Conservation (phyloP, 2,113 vertebrate species). For the Astur gentilis region DNA sequence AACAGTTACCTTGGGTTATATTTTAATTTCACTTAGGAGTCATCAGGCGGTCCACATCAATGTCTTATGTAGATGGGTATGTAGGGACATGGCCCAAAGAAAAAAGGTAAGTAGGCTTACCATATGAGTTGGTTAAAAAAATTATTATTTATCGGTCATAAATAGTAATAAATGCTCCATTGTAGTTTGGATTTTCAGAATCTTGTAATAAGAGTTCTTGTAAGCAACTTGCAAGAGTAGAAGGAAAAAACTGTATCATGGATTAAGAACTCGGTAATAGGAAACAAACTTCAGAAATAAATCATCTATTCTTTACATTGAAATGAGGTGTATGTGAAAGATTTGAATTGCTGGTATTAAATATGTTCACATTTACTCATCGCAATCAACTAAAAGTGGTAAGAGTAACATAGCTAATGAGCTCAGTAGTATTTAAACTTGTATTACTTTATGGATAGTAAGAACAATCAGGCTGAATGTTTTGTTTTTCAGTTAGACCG, state of each 20-base stretch:
- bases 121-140: neutral
- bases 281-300: neutral
- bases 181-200: neutral
- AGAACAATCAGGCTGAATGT: neutral
- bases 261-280: neutral
- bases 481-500: neutral
- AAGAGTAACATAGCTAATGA: neutral
- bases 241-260: neutral
- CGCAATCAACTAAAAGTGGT: neutral
- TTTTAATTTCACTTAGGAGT: conserved; percentile 75
- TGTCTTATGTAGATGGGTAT: conserved; percentile 96
- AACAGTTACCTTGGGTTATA: neutral
- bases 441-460: neutral
- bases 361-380: neutral
- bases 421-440: neutral
- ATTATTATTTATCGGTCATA: neutral
- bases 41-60: conserved; percentile 93
- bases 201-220: neutral
- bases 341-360: neutral
- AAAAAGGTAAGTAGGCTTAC: conserved; percentile 78
- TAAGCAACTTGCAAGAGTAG: neutral
- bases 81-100: conserved; percentile 97
- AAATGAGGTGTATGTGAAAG: neutral
- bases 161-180: neutral
- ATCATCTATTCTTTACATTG: neutral